Base-by-base conservation (phyloP, 2,113 vertebrate genomes). In the Hyperoodon ampullatus region DNA sequence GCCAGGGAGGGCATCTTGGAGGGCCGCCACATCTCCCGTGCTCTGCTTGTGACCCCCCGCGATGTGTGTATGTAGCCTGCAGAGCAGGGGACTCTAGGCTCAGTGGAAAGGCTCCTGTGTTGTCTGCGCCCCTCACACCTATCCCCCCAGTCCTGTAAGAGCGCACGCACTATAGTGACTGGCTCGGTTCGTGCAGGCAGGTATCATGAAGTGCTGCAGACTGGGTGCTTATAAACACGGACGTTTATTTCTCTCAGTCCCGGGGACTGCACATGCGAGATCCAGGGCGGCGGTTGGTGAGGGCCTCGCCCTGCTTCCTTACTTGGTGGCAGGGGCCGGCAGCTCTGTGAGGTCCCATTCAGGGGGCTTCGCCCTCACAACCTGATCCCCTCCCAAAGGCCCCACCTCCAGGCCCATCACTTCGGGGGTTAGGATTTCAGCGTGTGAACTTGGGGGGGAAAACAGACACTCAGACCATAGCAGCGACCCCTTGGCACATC, bases 1-100 rank as follows among this genome's bases (percentile, higher is more conserved):
- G 11, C 21, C n/a, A 7, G 53, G 4, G 2, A 77, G n/a, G 19
- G 2, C 14, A 2, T 2, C 58, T 55, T 13, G 19, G 42, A 72
- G n/a, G 6, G 39, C 26, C 58, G 14, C 50, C 33, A 13, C 1
- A 0, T 15, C 23, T 39, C 70, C 53, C 4, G 0, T 24, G 55
- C 60, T 82, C 42, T 72, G 55, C 50, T 26, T 4, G 2, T 91
- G 50, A 70, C 78, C 6, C 8, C 66, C 6, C 1, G 14, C 42
- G 4, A 8, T 39, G 23, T 12, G 24, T 2, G 1, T 13, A 0
- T 13, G 61, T 30, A 47, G 24, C 66, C 60, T 26, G 1, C 24
- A 42, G 39, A 58, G 21, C 50, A 33, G 90, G 30, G 30, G 26
- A 39, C 35, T 72, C 60, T 53, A 39, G 7, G 30, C 63, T 90